These are phyloP conservation scores for Hypothenemus hampei DNA, from an alignment of 1,140 invertebrate species.

Conservation along the genomic window DNA sequence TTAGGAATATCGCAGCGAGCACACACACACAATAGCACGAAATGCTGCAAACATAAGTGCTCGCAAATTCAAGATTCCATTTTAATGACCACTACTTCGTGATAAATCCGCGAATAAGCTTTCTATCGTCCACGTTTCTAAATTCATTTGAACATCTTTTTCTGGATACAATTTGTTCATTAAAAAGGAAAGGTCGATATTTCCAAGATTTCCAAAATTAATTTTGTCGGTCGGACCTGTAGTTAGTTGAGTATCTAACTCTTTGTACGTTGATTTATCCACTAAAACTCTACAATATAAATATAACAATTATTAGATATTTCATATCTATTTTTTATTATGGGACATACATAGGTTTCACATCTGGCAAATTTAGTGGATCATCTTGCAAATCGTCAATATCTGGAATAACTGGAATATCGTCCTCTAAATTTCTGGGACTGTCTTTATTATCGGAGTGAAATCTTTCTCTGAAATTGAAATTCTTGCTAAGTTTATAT, in stretches of 20 bases:
- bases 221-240: slow-evolving; percentile 30
- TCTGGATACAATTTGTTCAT: slow-evolving; percentile 37
- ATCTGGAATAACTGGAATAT: slow-evolving; percentile 44
- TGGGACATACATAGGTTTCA: slow-evolving; percentile 35
- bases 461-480: slow-evolving; percentile 41
- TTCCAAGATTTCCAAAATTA: slow-evolving; percentile 37
- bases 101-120: slow-evolving; percentile 37
- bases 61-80: no score
- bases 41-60: no score
- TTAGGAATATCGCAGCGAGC: no score
- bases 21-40: no score
- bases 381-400: slow-evolving; percentile 44
- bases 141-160: slow-evolving; percentile 37
- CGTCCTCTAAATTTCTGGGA: slow-evolving; percentile 34
- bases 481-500: no score
- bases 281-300: slow-evolving; percentile 35
- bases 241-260: slow-evolving; percentile 35
- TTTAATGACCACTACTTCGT: no score
- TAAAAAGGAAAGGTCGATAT: slow-evolving; percentile 40
- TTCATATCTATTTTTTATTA: not conserved
- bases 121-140: slow-evolving; percentile 41
- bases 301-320: not conserved
- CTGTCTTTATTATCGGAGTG: slow-evolving; percentile 29
- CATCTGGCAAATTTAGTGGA: slow-evolving; percentile 34
- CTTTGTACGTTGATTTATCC: slow-evolving; percentile 42